A percentile compares a stretch with the other conserved stretches of the same genome.
phyloP scores from a whole-genome alignment of 1,140 invertebrate genomes.

The Conus betulinus region DNA sequence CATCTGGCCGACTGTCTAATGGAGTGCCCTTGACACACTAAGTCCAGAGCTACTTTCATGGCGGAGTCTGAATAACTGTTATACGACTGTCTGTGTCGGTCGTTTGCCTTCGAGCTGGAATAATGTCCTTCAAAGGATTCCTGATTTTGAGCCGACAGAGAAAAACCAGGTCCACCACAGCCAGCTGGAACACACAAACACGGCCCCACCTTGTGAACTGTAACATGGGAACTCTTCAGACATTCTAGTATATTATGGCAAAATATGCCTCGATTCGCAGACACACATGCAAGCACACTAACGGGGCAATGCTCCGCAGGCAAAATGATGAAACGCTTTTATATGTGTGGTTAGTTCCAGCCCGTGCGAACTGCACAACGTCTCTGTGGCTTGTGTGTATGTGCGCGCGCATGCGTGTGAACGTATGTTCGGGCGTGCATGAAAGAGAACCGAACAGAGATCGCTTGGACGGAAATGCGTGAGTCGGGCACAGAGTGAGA shows the following conservation, averaged over 20 bases:
- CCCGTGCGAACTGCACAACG: no score
- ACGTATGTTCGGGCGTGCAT: background rate
- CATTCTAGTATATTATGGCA: no score
- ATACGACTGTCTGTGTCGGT: background rate
- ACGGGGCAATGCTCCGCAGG: no score
- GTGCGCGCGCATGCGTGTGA: no score
- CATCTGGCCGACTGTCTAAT: background rate
- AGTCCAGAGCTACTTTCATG: background rate
- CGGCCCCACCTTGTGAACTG: background rate
- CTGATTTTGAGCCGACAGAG: background rate
- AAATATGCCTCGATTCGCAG: no score
- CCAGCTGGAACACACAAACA: slow-evolving; percentile 18
- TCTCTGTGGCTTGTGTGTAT: no score
- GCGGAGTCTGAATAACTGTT: background rate
- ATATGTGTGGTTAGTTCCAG: no score
- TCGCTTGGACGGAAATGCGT: no score
- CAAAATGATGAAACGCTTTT: no score
- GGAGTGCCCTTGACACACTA: background rate
- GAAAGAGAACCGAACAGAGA: background rate
- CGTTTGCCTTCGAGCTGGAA: background rate
- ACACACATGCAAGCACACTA: no score
- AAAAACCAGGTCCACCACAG: background rate
- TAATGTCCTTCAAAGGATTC: background rate
- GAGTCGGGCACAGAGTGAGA: no score
- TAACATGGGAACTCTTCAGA: no score